Evolutionary conservation across 1,140 invertebrate genomes (phyloP).

Genomic region (Sitobion miscanthi): DNA sequence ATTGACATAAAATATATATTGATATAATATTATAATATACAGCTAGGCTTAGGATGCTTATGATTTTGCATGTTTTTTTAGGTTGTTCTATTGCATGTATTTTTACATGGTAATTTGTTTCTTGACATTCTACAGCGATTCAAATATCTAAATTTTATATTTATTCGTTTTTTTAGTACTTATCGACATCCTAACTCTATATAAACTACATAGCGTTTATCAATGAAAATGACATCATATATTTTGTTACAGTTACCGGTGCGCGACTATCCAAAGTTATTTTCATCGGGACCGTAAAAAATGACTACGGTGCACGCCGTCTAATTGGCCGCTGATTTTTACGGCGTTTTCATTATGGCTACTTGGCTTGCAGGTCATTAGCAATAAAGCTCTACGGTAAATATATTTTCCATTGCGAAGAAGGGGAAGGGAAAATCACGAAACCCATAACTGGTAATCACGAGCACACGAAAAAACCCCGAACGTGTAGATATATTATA

Average conservation of each 20-base stretch:
- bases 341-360: conserved; percentile 24
- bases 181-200: background rate
- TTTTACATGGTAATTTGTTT: too few species aligned
- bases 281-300: background rate
- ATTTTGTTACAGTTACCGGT: background rate
- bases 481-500: background rate
- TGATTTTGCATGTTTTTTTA: too few species aligned
- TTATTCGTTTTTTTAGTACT: too few species aligned
- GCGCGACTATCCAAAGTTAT: background rate
- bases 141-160: too few species aligned
- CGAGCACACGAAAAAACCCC: background rate
- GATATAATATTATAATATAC: background rate
- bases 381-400: conserved; percentile 33
- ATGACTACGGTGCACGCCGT: background rate
- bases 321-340: conserved; percentile 30
- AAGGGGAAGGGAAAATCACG: background rate
- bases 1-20: background rate
- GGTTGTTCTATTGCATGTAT: too few species aligned
- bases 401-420: background rate
- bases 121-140: too few species aligned
- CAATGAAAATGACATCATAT: background rate
- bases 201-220: background rate
- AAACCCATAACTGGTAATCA: conserved; percentile 22
- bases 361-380: conserved; percentile 4
- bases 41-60: too few species aligned